Evolutionary conservation across 2,797 vertebrate species (phyloP), one percentile per base, ranked within the genome.

Genomic region (Thamnophis elegans): DNA sequence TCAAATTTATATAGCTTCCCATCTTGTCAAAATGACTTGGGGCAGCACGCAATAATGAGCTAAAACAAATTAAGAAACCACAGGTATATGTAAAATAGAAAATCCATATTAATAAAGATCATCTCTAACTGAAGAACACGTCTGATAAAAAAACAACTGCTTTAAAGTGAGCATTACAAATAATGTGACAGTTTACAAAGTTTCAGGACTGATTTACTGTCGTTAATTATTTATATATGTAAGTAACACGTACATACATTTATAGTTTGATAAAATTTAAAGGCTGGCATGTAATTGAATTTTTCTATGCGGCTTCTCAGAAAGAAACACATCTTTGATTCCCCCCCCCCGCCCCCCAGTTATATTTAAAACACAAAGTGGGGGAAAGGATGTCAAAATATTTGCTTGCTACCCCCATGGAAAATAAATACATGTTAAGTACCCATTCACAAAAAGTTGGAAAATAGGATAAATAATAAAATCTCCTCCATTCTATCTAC

Each of bases 341-440:
- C 4, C 5, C 7, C 0, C 2, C 0, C 47, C 47, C 55, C 13
- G 12, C 54, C 4, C 25, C 5, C 13, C 0, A 11, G 9, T 42
- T 22, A 36, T 42, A 78, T 42, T 78, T 78, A 78, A 78, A 78
- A 78, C 32, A 42, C 32, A 78, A 68, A 32, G 6, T 68, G 14
- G 65, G 2, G 13, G 32, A 65, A 68, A 68, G 62, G n/a, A 42
- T 42, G 73, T 25, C 73, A 47, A 4, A 12, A 22, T 47, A 47
- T 47, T 47, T 47, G 20, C 36, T 82, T 82, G 20, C 73, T 47
- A 42, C 4, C 36, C 36, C 73, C 20, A 47, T 22, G 20, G 36
- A 42, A 82, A 82, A 47, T 47, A 82, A 82, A 47, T 42, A 47
- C 9, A 82, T 25, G 9, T 82, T 82, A 82, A 82, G 20, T 82